A percentile compares a stretch with the other conserved stretches of the same genome.
Evolutionary conservation across 2,888 invertebrate species (phyloP).

Genomic region (Copidosoma aretas): DNA sequence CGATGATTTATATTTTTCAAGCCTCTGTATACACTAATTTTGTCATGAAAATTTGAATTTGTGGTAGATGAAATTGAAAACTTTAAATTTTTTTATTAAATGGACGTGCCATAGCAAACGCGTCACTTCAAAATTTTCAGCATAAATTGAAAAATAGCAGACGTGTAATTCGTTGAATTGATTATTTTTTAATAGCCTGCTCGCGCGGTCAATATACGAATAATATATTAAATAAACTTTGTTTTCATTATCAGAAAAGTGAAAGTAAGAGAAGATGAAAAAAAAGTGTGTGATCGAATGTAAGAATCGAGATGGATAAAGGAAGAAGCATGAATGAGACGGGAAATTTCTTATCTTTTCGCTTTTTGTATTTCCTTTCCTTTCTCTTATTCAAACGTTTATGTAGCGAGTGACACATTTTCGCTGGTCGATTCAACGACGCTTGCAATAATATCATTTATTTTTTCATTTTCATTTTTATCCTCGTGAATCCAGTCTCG

Average conservation of each 20-base stretch:
- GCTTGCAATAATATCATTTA: conserved; percentile 3
- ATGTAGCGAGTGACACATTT: conserved; percentile 15
- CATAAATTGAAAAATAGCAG: no score
- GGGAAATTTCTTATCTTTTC: conserved; percentile 11
- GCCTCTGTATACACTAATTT: no score
- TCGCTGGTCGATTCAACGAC: conserved; percentile 33
- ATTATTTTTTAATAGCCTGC: no score
- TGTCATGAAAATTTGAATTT: no score
- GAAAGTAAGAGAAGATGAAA: not conserved
- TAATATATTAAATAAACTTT: no score
- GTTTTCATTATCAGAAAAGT: not conserved
- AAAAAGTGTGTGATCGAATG: not conserved
- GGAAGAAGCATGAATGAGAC: conserved; percentile 1
- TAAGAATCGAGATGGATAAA: conserved; percentile 1
- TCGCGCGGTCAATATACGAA: no score
- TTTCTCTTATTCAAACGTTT: conserved; percentile 7
- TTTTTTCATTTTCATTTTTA: not conserved
- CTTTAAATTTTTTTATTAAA: no score
- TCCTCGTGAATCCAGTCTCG: conserved; percentile 1
- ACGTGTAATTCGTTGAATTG: no score
- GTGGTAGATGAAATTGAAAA: no score
- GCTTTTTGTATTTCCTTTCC: conserved; percentile 5
- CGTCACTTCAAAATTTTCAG: no score
- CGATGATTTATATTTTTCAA: not conserved
- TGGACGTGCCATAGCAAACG: no score